Percentiles rank a stretch among this genome's conserved stretches.
These are phyloP conservation scores for Trypoxylus dichotomus DNA, from an alignment of 1,140 invertebrate genomes.

Conservation along the genomic window DNA sequence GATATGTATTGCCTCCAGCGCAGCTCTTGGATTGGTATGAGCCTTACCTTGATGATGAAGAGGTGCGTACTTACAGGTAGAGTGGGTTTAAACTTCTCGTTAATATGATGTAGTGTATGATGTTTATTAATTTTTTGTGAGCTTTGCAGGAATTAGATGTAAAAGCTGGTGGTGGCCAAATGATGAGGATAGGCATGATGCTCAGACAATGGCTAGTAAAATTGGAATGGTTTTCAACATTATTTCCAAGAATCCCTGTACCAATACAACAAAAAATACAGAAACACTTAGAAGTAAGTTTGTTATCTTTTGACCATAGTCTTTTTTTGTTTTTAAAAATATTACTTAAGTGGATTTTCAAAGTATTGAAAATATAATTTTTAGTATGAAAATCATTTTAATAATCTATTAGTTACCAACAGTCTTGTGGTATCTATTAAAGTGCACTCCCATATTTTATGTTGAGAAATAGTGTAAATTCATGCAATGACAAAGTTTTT, in stretches of 20 bases:
- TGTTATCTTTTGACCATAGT: conserved; percentile 37
- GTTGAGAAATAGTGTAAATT: no score
- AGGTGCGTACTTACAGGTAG: conserved; percentile 64
- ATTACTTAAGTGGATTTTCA: no score
- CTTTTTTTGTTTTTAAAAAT: no score
- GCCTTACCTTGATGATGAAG: conserved; percentile 93
- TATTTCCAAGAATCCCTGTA: conserved; percentile 99
- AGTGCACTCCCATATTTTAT: no score
- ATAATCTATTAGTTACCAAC: no score
- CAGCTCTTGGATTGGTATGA: conserved; percentile 98
- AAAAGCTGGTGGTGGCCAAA: conserved; percentile 93
- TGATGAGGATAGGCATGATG: conserved; percentile 93
- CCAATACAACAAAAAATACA: conserved; percentile 94
- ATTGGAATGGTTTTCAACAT: conserved; percentile 96
- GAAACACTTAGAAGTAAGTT: conserved; percentile 66
- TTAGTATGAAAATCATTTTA: no score
- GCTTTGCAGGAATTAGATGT: conserved; percentile 84
- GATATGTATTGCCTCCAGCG: conserved; percentile 94
- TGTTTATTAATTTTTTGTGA: conserved; percentile 9
- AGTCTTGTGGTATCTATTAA: no score
- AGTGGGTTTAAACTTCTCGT: conserved; percentile 37
- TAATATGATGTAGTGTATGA: not conserved
- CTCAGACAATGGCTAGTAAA: conserved; percentile 92
- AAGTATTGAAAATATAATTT: no score
- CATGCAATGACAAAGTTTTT: no score